A percentile compares a stretch with the other conserved stretches of the same genome.
phyloP scores from a whole-genome alignment of 2,888 invertebrate species.

The Sminthurides aquaticus region DNA sequence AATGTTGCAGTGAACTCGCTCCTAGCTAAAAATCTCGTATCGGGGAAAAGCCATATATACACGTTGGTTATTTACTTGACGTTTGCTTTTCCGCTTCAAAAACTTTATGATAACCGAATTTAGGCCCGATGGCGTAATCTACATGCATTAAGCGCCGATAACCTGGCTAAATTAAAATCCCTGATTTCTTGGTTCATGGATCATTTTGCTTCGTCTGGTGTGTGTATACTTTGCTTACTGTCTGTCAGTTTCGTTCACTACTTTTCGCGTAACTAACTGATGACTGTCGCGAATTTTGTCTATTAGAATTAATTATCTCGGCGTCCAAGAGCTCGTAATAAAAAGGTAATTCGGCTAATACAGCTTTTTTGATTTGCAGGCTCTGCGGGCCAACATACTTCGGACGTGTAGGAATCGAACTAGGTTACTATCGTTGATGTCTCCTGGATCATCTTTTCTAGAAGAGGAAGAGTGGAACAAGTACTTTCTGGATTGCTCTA shows the following conservation, averaged over 20 bases:
- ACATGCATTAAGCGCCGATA: no score
- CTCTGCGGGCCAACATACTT: not conserved
- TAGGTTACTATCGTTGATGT: not conserved
- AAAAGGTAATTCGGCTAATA: not conserved
- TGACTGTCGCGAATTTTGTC: not conserved
- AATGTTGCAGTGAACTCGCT: not conserved
- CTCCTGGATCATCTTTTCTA: not conserved
- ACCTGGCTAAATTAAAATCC: no score
- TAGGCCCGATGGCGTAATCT: no score
- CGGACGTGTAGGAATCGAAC: not conserved
- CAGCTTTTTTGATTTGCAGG: not conserved
- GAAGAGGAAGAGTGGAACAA: not conserved
- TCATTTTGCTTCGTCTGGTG: conserved; percentile 3
- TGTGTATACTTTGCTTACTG: not conserved
- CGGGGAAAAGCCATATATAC: no score
- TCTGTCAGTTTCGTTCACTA: not conserved
- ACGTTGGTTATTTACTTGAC: not conserved
- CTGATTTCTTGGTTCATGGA: conserved; percentile 5
- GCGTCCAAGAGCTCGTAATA: no score
- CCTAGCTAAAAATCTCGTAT: no score
- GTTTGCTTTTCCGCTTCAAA: not conserved
- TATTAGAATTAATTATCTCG: no score
- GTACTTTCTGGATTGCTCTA: not conserved
- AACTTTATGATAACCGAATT: no score
- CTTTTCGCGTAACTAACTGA: not conserved